Evolutionary conservation across 2,797 vertebrate species (phyloP), one percentile per base, ranked within the genome.

Genomic region (Paratrypauchen microcephalus): DNA sequence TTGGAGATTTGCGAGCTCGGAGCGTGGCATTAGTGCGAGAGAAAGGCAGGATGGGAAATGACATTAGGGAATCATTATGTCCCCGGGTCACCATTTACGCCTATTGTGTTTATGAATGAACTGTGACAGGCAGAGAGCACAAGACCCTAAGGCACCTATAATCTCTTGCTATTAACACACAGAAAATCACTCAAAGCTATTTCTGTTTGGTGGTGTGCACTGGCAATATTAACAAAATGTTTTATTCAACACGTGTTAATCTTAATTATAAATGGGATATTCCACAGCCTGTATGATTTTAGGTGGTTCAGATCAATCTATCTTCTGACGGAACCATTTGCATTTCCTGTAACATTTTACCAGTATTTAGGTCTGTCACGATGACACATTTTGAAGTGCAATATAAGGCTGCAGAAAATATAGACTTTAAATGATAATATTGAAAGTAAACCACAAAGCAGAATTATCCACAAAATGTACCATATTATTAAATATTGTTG

Each of bases 81-180:
- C 75, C 75, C 75, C 39, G 54, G 83, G 80, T 88, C 82, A 78
- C 77, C 80, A 76, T 87, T 90, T 87, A 63, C 32, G 55, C 76
- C 83, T 85, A 78, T 86, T 85, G 74, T 85, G 70, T 85, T 87
- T 78, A 82, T 85, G 82, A 90, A 89, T 87, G 83, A 80, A 83
- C 73, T 55, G 72, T 78, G 83, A 86, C 79, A 76, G 61, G 70
- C 36, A 39, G 76, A 72, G 70, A 86, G 76, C 76, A 87, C 75
- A 76, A 83, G 75, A 77, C 74, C 70, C 68, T 41, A 1, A 12
- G 6, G 77, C 78, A 65, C 39, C 48, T 77, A 85, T 88, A 83
- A 86, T 88, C 83, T 79, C 78, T 58, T 74, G 67, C 81, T 73
- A 77, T 86, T 87, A 73, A 72, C 36, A 68, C 52, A 69, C 50